Evolutionary conservation across 2,113 vertebrate genomes (phyloP).

Genomic region (Caranx ignobilis): DNA sequence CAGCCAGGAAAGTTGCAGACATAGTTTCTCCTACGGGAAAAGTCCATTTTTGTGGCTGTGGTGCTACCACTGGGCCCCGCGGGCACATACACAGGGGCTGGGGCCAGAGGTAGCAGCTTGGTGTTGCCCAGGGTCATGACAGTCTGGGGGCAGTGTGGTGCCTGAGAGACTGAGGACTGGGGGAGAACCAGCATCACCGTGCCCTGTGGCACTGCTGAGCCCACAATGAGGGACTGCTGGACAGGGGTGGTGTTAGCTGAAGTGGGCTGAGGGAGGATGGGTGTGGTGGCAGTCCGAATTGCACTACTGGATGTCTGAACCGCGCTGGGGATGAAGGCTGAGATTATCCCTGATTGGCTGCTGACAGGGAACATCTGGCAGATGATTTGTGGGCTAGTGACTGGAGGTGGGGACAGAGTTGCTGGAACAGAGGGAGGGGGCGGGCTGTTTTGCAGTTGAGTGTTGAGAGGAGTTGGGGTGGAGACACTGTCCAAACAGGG

Average conservation of each 20-base stretch:
- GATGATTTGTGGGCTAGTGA: constrained; percentile 88
- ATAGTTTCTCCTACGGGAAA: constrained; percentile 95
- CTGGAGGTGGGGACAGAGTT: constrained; percentile 79
- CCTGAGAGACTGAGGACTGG: constrained; percentile 84
- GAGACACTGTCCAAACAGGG: constrained; percentile 77
- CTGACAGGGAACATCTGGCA: constrained; percentile 95
- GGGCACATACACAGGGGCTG: constrained; percentile 91
- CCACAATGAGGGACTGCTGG: constrained; percentile 89
- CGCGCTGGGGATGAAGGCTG: constrained; percentile 89
- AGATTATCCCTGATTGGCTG: constrained; percentile 87
- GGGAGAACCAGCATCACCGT: constrained; percentile 96
- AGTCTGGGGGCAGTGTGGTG: constrained; percentile 82
- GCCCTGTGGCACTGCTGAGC: constrained; percentile 90
- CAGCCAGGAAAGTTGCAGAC: constrained; percentile 94
- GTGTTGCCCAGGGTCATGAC: constrained; percentile 91
- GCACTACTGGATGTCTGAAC: constrained; percentile 75
- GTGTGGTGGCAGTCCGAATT: constrained; percentile 77
- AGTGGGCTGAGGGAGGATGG: constrained; percentile 85
- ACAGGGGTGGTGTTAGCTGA: constrained; percentile 70
- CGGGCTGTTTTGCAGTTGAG: constrained; percentile 47
- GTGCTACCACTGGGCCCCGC: constrained; percentile 83
- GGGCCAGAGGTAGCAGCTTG: constrained; percentile 94
- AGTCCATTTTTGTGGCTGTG: constrained; percentile 88
- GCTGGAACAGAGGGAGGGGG: constrained; percentile 62
- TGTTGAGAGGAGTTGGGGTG: constrained; percentile 55